Base-by-base conservation (phyloP, 2,113 vertebrate genomes). In the Spea bombifrons region DNA sequence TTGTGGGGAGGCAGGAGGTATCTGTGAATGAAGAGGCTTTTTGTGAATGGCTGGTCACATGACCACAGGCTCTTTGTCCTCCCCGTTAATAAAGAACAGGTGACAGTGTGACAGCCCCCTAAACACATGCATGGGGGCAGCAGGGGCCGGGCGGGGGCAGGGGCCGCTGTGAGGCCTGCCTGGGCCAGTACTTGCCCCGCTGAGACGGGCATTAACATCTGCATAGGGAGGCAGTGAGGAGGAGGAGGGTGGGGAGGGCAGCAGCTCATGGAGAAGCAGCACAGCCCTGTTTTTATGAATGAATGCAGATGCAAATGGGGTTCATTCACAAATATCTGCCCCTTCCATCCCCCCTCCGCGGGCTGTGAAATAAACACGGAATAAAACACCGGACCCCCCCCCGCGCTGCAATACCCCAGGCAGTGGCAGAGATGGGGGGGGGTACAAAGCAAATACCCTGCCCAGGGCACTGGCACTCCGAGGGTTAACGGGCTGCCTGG, bases 1-100 rank as follows among this genome's bases (percentile, higher is more conserved):
- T 8, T 66, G 69, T 46, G 64, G 45, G 63, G 48, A 70, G 50
- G 68, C 68, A 72, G 63, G 80, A 74, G 73, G 75, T 57, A 75
- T 75, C 68, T 72, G 53, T 81, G 64, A 79, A 79, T 79, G 76
- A 70, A 78, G 76, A 75, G 81, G 76, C 77, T 85, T 85, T 85
- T 85, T 85, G 84, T 83, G 84, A 85, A 85, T 85, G 84, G 82
- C 78, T 81, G 81, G 82, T 82, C 84, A 85, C 84, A 47, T 85
- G 84, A 85, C 78, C 81, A 52, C 73, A 66, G 76, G 81, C 71
- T 76, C 82, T 82, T 84, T 83, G 84, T 83, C 81, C 76, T 73
- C 70, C 70, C 65, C 69, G 55, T 75, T 70, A 75, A 79, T 83
- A 81, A 83, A 83, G 76, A 81, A 82, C 80, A 82, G 84, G 84